phyloP scores from a whole-genome alignment of 1,140 invertebrate species.

The Trinorchestia longiramus region DNA sequence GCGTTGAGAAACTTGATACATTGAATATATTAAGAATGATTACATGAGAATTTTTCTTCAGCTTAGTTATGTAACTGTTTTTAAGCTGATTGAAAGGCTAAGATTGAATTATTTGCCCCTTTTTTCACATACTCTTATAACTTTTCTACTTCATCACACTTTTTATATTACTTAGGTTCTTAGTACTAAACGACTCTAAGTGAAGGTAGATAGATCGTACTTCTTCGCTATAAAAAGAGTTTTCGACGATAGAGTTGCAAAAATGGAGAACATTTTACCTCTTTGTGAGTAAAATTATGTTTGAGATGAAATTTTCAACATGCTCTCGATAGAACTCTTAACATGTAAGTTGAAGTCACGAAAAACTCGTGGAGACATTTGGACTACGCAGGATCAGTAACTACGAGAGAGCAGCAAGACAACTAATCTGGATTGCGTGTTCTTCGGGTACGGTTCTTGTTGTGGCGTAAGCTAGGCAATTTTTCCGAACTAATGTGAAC shows the following conservation, averaged over 20 bases:
- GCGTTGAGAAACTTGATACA: neutral
- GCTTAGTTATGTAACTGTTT: too few relatives aligned
- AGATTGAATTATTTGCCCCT: neutral
- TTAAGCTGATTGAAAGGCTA: too few relatives aligned
- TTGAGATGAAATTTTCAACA: neutral
- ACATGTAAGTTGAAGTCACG: neutral
- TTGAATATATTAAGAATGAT: neutral
- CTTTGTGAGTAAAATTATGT: neutral
- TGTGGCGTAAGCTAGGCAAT: constrained; percentile 41
- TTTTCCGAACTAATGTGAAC: constrained; percentile 54
- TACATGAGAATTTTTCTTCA: neutral
- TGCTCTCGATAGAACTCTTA: neutral
- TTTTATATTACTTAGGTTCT: neutral
- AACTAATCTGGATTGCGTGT: constrained; percentile 54
- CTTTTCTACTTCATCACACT: too few relatives aligned
- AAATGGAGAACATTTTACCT: neutral
- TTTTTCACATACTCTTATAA: too few relatives aligned
- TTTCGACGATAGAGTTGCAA: neutral
- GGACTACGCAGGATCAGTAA: neutral
- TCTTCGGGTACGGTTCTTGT: constrained; percentile 11
- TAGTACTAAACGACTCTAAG: neutral
- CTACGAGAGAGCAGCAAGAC: neutral
- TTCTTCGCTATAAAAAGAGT: neutral
- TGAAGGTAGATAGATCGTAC: neutral
- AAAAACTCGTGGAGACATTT: neutral